phyloP scores from a whole-genome alignment of 2,888 invertebrate species.

The Neria commutata region DNA sequence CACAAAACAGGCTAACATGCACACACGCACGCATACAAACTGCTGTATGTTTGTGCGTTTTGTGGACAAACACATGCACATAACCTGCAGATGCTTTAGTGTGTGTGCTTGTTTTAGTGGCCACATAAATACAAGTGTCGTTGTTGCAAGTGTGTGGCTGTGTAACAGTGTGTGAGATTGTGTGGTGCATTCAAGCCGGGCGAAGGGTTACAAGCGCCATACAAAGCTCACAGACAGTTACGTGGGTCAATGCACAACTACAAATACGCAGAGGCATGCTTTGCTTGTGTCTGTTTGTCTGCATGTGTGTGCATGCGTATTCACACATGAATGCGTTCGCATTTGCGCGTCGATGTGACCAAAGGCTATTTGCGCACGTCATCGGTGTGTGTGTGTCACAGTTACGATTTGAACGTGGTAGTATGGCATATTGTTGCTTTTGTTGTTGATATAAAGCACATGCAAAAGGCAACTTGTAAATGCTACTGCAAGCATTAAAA shows the following conservation, averaged over 20 bases:
- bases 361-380: background rate
- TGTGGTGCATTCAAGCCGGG: too few species aligned
- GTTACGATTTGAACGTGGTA: slow-evolving; percentile 4
- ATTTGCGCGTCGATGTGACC: background rate
- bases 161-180: background rate
- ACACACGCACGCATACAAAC: slow-evolving; percentile 1
- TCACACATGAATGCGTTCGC: background rate
- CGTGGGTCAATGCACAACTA: background rate
- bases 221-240: background rate
- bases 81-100: too few species aligned
- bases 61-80: too few species aligned
- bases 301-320: background rate
- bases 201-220: background rate
- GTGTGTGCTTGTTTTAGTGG: too few species aligned
- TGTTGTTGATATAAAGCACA: background rate
- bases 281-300: background rate
- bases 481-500: background rate
- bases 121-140: too few species aligned
- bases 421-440: slow-evolving; percentile 39
- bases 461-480: background rate
- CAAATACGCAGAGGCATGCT: background rate
- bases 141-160: background rate
- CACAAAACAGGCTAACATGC: background rate
- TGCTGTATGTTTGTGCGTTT: too few species aligned
- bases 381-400: slow-evolving; percentile 4